Percentiles rank a stretch among this genome's conserved stretches.
Evolutionary conservation across 92 coral and sea anemone species (phyloP).

Genomic region (Chrysogorgia sp.): DNA sequence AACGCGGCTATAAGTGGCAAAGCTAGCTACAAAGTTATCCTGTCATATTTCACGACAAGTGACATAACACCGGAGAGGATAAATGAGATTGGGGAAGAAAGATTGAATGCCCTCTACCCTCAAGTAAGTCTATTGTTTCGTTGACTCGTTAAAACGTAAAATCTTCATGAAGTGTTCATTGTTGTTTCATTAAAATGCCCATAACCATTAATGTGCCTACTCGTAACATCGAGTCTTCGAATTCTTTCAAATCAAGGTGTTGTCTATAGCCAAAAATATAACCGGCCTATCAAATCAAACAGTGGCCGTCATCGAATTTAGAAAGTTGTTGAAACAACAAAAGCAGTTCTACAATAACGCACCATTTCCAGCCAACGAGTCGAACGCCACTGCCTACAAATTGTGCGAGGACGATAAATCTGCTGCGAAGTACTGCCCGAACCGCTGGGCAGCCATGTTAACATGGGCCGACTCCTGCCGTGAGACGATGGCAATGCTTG

Average conservation of each 20-base stretch:
- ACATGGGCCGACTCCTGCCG: conserved; percentile 73
- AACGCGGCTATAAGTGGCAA: conserved; percentile 72
- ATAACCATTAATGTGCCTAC: too few relatives aligned
- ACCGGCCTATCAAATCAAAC: conserved; percentile 63
- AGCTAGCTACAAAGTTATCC: conserved; percentile 62
- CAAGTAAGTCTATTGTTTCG: too few relatives aligned
- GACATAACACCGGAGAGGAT: conserved; percentile 74
- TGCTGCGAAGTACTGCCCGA: conserved; percentile 77
- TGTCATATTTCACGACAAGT: conserved; percentile 81
- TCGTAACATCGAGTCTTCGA: too few relatives aligned
- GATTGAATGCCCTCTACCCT: conserved; percentile 69
- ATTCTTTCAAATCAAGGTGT: too few relatives aligned
- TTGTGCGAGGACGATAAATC: conserved; percentile 61
- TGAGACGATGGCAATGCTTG: conserved; percentile 76
- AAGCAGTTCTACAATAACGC: conserved; percentile 80
- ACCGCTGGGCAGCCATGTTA: conserved; percentile 43
- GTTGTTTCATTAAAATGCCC: too few relatives aligned
- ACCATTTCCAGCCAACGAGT: conserved; percentile 81
- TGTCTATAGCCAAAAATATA: conserved; percentile 68
- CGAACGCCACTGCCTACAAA: conserved; percentile 74
- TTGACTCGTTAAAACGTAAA: too few relatives aligned
- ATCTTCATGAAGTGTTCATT: too few relatives aligned
- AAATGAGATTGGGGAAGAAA: conserved; percentile 70
- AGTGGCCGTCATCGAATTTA: conserved; percentile 64
- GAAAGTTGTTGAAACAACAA: conserved; percentile 58